Evolutionary conservation across 1,140 invertebrate species (phyloP).

Genomic region (Archivesica marissinica): DNA sequence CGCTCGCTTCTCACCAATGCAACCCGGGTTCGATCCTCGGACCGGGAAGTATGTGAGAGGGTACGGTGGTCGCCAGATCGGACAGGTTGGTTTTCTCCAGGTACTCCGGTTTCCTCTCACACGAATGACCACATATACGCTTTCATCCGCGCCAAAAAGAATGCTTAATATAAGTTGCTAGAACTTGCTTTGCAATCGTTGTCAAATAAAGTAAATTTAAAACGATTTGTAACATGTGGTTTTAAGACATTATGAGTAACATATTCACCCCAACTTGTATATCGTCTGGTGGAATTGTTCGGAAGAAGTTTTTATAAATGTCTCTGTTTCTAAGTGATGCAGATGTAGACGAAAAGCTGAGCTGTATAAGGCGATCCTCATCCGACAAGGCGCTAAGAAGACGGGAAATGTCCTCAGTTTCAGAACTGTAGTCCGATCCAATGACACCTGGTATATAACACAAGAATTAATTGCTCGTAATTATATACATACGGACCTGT

Average conservation of each 20-base stretch:
- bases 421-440: conserved; percentile 35
- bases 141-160: too few relatives aligned
- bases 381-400: conserved; percentile 16
- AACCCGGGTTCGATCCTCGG: too few relatives aligned
- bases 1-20: too few relatives aligned
- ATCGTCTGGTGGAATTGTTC: conserved; percentile 42
- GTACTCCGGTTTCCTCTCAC: too few relatives aligned
- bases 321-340: not conserved
- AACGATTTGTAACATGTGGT: too few relatives aligned
- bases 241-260: not conserved
- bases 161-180: too few relatives aligned
- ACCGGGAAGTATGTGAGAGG: too few relatives aligned
- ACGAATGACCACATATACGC: too few relatives aligned
- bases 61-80: too few relatives aligned
- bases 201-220: too few relatives aligned
- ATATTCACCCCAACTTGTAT: conserved; percentile 34
- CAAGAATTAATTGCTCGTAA: not conserved
- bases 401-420: conserved; percentile 24
- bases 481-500: not conserved
- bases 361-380: not conserved
- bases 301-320: conserved; percentile 28
- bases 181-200: too few relatives aligned
- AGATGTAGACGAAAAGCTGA: conserved; percentile 17
- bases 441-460: conserved; percentile 21
- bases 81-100: too few relatives aligned